Percentiles rank a stretch among this genome's conserved stretches.
phyloP scores from a whole-genome alignment of 2,888 invertebrate species.

The Charanyca ferruginea region DNA sequence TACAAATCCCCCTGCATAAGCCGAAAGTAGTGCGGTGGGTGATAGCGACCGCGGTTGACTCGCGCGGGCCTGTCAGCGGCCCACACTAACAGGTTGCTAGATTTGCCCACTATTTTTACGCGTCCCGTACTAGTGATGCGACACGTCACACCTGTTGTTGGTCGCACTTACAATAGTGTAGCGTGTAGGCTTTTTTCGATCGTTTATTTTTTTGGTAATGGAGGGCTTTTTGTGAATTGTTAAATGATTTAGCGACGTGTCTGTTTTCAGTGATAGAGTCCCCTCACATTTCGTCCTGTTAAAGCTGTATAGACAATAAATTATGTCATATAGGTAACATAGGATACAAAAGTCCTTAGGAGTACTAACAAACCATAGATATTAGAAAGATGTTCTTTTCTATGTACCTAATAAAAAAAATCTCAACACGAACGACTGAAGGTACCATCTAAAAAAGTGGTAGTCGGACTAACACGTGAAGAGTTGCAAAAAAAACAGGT shows the following conservation, averaged over 20 bases:
- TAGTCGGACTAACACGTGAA: too few species aligned
- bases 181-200: conserved; percentile 13
- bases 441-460: too few species aligned
- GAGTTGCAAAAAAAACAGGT: too few species aligned
- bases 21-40: conserved; percentile 74
- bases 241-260: not conserved
- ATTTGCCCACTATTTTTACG: conserved; percentile 89
- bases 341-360: too few species aligned
- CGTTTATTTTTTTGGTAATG: conserved; percentile 15
- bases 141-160: conserved; percentile 86
- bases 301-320: not conserved
- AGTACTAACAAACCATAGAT: too few species aligned
- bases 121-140: conserved; percentile 85
- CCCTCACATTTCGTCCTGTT: not conserved
- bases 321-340: too few species aligned
- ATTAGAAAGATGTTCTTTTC: too few species aligned
- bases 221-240: not conserved
- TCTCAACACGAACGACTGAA: too few species aligned
- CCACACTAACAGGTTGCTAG: conserved; percentile 87
- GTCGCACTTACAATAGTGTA: conserved; percentile 50
- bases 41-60: conserved; percentile 71
- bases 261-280: not conserved
- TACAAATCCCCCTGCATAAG: conserved; percentile 45
- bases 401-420: too few species aligned
- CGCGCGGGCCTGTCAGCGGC: conserved; percentile 71